Evolutionary conservation across 2,888 invertebrate genomes (phyloP).

Genomic region (Lingula anatina): DNA sequence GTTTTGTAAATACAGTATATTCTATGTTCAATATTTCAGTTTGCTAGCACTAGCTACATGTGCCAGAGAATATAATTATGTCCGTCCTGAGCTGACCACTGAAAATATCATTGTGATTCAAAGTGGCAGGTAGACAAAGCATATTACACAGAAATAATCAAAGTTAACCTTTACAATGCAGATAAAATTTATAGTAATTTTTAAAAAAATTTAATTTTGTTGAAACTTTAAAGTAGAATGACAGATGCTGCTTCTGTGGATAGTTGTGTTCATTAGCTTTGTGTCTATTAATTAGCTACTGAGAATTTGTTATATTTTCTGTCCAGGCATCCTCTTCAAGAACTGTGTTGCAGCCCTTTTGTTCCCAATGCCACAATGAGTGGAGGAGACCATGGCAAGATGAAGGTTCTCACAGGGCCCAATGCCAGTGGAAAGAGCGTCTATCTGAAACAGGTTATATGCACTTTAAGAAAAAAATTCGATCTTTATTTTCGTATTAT

Average conservation of each 20-base stretch:
- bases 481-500: neutral
- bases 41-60: conserved; percentile 65
- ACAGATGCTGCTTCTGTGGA: conserved; percentile 1
- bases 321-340: conserved; percentile 69
- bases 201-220: conserved; percentile 1
- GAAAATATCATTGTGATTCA: conserved; percentile 61
- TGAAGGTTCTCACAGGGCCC: conserved; percentile 82
- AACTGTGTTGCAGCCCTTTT: conserved; percentile 62
- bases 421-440: conserved; percentile 91
- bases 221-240: neutral
- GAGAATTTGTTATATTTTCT: too few species aligned
- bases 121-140: conserved; percentile 58
- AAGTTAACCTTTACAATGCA: neutral
- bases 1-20: neutral
- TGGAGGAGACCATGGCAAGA: conserved; percentile 54
- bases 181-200: conserved; percentile 2
- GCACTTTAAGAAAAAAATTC: too few species aligned
- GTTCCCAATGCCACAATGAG: conserved; percentile 71
- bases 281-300: too few species aligned
- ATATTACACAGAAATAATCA: neutral
- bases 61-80: conserved; percentile 63
- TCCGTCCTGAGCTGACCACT: conserved; percentile 61
- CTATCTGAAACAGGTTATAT: conserved; percentile 72
- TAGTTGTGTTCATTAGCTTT: too few species aligned
- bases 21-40: conserved; percentile 50